phyloP scores from a whole-genome alignment of 2,113 vertebrate genomes.

The Poeciliopsis occidentalis region DNA sequence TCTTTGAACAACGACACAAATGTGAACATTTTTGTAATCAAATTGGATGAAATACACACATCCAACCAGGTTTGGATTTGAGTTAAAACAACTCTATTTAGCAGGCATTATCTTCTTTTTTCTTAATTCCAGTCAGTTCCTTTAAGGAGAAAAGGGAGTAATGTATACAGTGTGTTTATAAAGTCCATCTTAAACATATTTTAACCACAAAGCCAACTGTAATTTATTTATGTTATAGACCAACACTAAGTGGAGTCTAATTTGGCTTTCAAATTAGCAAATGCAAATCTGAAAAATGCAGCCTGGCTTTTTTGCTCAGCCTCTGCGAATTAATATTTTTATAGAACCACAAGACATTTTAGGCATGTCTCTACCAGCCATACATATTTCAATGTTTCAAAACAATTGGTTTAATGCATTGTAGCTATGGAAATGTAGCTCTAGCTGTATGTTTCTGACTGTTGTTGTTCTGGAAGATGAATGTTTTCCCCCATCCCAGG shows the following conservation, averaged over 20 bases:
- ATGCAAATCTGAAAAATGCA: neutral
- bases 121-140: constrained; percentile 50
- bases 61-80: constrained; percentile 31
- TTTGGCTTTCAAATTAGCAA: neutral
- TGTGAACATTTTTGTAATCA: constrained; percentile 15
- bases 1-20: constrained; percentile 52
- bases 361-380: too few relatives aligned
- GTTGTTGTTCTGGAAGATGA: too few relatives aligned
- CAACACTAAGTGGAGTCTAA: neutral
- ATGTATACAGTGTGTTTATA: neutral
- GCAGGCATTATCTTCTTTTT: constrained; percentile 36
- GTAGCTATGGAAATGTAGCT: too few relatives aligned
- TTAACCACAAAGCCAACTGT: neutral
- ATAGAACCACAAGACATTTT: too few relatives aligned
- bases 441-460: too few relatives aligned
- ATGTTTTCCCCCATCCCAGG: too few relatives aligned
- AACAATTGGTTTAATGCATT: too few relatives aligned
- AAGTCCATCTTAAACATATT: neutral
- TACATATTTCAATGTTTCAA: too few relatives aligned
- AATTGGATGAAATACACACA: neutral
- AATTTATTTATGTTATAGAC: neutral
- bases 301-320: neutral
- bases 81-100: constrained; percentile 44
- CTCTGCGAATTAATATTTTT: too few relatives aligned
- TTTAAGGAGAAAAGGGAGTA: neutral